Percentiles rank a stretch among this genome's conserved stretches.
phyloP scores from a whole-genome alignment of 2,113 vertebrate genomes.

The Crotalus helleri region DNA sequence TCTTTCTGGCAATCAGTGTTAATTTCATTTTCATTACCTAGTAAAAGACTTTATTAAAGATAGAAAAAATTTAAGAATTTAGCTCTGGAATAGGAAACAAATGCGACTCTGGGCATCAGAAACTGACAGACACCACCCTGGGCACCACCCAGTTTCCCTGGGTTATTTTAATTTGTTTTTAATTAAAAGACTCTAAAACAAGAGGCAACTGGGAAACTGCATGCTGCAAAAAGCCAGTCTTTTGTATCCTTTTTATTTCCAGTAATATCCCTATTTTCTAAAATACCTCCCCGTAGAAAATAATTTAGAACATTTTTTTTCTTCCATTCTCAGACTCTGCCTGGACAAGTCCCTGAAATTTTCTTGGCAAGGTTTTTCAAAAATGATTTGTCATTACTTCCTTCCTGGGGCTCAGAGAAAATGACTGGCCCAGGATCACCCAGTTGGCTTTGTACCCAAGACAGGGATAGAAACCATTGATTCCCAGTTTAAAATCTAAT shows the following conservation, averaged over 20 bases:
- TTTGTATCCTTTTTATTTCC: neutral
- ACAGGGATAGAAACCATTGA: neutral
- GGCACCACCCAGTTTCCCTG: neutral
- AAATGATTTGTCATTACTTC: neutral
- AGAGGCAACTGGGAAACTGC: neutral
- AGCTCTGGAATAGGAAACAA: neutral
- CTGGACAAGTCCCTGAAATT: neutral
- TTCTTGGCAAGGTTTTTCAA: neutral
- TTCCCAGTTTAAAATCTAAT: neutral
- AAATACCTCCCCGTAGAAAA: neutral
- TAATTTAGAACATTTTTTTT: neutral
- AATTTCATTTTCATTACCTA: neutral
- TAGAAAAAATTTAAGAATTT: neutral
- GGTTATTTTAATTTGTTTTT: neutral
- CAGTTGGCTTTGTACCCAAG: neutral
- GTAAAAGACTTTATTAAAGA: neutral
- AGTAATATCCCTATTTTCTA: neutral
- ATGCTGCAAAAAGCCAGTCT: neutral
- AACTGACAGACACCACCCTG: neutral
- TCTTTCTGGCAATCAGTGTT: neutral
- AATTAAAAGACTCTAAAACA: neutral
- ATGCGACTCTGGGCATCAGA: neutral
- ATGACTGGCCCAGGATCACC: neutral
- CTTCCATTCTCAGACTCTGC: neutral
- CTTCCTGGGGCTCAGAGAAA: neutral